Evolutionary conservation across 1,140 invertebrate species (phyloP), one percentile per base, ranked within the genome.

Genomic region (Triops longicaudatus): DNA sequence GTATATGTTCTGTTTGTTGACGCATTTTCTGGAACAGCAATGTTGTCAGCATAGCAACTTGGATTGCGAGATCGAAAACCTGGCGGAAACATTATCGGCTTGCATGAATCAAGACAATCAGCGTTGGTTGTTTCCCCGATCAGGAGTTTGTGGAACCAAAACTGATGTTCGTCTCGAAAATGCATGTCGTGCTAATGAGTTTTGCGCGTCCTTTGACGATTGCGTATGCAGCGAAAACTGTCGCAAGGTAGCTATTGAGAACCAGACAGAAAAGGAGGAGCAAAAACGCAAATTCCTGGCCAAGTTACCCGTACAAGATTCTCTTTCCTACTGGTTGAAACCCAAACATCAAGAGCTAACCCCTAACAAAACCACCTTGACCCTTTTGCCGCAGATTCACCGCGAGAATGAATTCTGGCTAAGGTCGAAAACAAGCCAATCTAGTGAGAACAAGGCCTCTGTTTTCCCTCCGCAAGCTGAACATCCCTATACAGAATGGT

Each of bases 291-390:
- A 63, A 31, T 76, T 63, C 28, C 7, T 76, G 71, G n/a, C 76
- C 78, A 28, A 76, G 73, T 31, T 73, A 77, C 71, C 75, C 27
- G 73, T 79, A 77, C 41, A 73, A 73, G 72, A 76, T n/a, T n/a
- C 78, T 73, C 26, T 76, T 76, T 26, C 78, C 78, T 7, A 76
- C 73, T 63, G 76, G 50, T 14, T 63, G 14, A 63, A 63, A 63
- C 14, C 50, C 14, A 63, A 63, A 22, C 14, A 63, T 10, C 50
- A 63, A n/a, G 50, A 63, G 17, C 9, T 5, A 63, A 63, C 50
- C 17, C 6, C 14, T 17, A 63, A 63, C 50, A 10, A 63, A 17
- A 63, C 22, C 17, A 6, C 22, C 22, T 3, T 37, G 31, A 7
- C 50, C 7, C 5, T 63, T 22, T 63, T 63, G 14, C n/a, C 50